These are phyloP conservation scores for Ptilonorhynchus violaceus DNA, from an alignment of 2,113 vertebrate genomes.

Conservation along the genomic window DNA sequence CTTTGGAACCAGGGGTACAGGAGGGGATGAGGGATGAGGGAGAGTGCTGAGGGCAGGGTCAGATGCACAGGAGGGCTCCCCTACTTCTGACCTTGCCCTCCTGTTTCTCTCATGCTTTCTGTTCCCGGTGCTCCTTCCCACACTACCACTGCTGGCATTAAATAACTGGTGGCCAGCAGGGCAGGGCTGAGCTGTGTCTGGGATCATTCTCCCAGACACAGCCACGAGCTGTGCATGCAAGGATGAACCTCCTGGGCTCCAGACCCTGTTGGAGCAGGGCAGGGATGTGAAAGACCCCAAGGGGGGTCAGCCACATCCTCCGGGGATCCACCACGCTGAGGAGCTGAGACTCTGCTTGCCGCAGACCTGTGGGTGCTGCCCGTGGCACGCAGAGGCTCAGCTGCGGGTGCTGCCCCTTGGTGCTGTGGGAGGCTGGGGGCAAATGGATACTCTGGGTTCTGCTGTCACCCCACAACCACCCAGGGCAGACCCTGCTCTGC, in stretches of 20 bases:
- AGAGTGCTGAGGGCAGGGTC: not conserved
- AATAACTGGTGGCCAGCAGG: not conserved
- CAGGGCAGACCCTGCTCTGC: not conserved
- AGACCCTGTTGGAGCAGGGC: not conserved
- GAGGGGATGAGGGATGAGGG: not conserved
- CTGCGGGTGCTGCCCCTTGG: too few species aligned
- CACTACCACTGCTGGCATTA: rapidly evolving
- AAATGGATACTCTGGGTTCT: rapidly evolving
- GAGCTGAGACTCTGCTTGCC: not conserved
- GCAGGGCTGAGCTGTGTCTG: not conserved
- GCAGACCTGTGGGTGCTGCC: not conserved
- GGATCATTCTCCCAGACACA: not conserved
- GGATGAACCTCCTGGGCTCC: not conserved
- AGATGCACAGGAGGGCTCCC: not conserved
- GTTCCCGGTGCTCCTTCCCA: not conserved
- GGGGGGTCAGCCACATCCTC: not conserved
- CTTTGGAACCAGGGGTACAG: not conserved
- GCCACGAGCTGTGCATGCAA: not conserved
- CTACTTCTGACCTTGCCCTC: not conserved
- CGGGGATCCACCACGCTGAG: rapidly evolving
- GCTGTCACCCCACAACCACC: not conserved
- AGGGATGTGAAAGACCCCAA: not conserved
- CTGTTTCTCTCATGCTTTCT: not conserved
- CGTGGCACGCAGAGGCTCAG: rapidly evolving
- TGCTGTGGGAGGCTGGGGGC: not conserved